Base-by-base conservation (phyloP, 2,888 invertebrate genomes). In the Drosophila basisetae region DNA sequence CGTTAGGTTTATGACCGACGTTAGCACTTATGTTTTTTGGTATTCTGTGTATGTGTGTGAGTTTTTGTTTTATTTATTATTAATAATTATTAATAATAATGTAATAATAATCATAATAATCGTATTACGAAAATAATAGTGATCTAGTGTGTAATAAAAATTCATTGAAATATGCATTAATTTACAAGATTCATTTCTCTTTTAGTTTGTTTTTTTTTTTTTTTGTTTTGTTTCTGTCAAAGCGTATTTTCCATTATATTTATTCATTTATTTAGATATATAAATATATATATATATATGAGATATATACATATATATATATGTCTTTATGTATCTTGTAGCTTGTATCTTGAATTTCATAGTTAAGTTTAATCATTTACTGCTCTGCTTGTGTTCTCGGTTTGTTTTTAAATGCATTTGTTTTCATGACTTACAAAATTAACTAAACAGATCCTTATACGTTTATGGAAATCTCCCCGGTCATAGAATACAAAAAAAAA, bases 381-480 rank as follows among this genome's bases (percentile, higher is more conserved):
- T 71, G 74, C 71, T 61, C 80, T 73, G 78, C 78, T 73, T 84
- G 68, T 84, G 75, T 82, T 82, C 47, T 75, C 74, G 66, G 76
- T 81, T 82, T 77, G 78, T 60, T 73, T 85, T 88, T 91, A 91
- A 91, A 91, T 91, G 91, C 91, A 91, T 88, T 89, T 91, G 85
- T 91, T 89, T 81, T 90, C 89, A 91, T 88, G 83, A 90, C 86
- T 83, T 88, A 88, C 77, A 86, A 88, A 87, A 87, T 77, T 80
- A 78, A 68, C 69, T 84, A 78, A 66, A 64, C 82, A 68, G 58
- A 62, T 76, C 33, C 56, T 70, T 73, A 75, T 16, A 47, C 52
- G 41, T 55, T 66, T 70, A 56, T 70, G 79, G 78, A 76, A 76
- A 69, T 79, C 76, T 62, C 28, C 16, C 55, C 64, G 64, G 52